Evolutionary conservation across 2,888 invertebrate species (phyloP).

Genomic region (Drosophila emarginata): DNA sequence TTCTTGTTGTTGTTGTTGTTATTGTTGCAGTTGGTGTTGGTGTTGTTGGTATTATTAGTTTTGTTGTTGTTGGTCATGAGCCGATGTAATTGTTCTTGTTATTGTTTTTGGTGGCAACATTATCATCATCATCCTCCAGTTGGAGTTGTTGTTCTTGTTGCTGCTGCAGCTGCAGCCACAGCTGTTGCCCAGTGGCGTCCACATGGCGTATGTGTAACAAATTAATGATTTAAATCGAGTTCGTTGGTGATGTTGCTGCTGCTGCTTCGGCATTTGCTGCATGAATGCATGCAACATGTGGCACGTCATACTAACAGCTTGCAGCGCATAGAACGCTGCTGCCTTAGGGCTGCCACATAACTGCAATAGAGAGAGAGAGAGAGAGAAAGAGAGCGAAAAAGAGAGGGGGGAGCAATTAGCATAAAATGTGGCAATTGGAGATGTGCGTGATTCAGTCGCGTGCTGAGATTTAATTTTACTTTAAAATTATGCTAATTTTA

Average conservation of each 20-base stretch:
- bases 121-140: conserved; percentile 51
- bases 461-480: not conserved
- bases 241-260: conserved; percentile 21
- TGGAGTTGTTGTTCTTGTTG: conserved; percentile 52
- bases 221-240: conserved; percentile 21
- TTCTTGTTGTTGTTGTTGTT: conserved; percentile 30
- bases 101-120: conserved; percentile 46
- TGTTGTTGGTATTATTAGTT: conserved; percentile 25
- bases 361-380: conserved; percentile 16
- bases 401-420: not conserved
- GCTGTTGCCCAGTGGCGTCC: conserved; percentile 8
- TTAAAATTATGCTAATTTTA: not conserved
- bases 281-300: conserved; percentile 64
- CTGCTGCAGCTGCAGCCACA: conserved; percentile 16
- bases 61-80: conserved; percentile 18
- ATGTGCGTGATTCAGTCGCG: conserved; percentile 1
- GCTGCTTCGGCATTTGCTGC: conserved; percentile 31
- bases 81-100: conserved; percentile 22
- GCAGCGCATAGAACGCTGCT: conserved; percentile 43
- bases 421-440: conserved; percentile 2
- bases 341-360: conserved; percentile 39
- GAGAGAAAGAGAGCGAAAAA: conserved; percentile 13
- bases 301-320: conserved; percentile 54
- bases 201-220: conserved; percentile 31
- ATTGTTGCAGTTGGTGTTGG: conserved; percentile 24